These are phyloP conservation scores for Myiozetetes cayanensis DNA, from an alignment of 2,113 vertebrate species.

Conservation along the genomic window DNA sequence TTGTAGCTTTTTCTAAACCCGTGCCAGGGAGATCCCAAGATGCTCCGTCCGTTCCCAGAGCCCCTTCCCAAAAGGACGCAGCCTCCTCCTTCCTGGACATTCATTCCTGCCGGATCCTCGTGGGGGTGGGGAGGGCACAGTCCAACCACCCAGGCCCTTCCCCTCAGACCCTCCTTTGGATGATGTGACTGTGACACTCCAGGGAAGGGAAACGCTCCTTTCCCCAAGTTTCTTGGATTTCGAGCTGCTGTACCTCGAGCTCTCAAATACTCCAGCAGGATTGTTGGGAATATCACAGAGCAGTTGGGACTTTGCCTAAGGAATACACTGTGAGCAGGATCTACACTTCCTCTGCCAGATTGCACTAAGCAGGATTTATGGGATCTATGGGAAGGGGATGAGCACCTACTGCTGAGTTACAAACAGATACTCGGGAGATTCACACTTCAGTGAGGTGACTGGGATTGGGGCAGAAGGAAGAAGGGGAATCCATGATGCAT, in stretches of 20 bases:
- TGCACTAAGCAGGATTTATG: neutral
- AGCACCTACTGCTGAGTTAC: neutral
- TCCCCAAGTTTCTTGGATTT: neutral
- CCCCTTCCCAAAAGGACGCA: neutral
- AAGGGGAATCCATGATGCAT: slow-evolving; percentile 3
- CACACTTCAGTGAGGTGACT: slow-evolving; percentile 4
- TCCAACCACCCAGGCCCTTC: neutral
- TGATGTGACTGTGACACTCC: neutral
- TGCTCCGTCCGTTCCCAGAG: neutral
- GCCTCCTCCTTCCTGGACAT: neutral
- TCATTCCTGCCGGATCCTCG: neutral
- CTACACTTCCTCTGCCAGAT: neutral
- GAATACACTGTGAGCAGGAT: neutral
- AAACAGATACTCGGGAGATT: neutral
- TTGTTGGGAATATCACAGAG: neutral
- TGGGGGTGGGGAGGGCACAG: neutral
- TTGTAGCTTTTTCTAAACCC: neutral
- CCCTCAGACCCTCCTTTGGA: neutral
- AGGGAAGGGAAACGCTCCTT: neutral
- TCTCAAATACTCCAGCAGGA: neutral
- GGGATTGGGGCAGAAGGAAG: neutral
- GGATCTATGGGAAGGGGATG: neutral
- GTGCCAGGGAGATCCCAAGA: neutral
- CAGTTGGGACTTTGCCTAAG: neutral
- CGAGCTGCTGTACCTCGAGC: neutral